These are phyloP conservation scores for Lysandra bellargus DNA, from an alignment of 2,888 invertebrate species.

Conservation along the genomic window DNA sequence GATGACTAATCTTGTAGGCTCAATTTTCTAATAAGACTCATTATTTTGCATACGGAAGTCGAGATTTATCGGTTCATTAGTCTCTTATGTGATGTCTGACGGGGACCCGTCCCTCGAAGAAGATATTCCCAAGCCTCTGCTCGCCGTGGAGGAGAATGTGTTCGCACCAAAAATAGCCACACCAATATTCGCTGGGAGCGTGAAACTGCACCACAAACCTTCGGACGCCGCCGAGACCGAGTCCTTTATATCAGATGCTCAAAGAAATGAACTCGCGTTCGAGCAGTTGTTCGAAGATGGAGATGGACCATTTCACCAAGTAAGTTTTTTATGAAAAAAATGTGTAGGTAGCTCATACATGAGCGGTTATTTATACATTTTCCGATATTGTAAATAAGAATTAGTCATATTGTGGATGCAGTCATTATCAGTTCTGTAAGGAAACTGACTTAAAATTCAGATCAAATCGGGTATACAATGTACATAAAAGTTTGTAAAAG, in stretches of 20 bases:
- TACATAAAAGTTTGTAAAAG: neutral
- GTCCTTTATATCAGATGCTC: conserved; percentile 66
- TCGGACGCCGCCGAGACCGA: conserved; percentile 67
- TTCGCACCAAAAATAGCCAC: conserved; percentile 73
- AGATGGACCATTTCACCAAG: conserved; percentile 63
- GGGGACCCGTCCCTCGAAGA: conserved; percentile 77
- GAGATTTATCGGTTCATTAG: neutral
- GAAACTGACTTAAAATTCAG: neutral
- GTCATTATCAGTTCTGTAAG: neutral
- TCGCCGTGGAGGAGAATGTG: conserved; percentile 70
- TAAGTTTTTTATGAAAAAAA: conserved; percentile 44
- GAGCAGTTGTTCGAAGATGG: conserved; percentile 69
- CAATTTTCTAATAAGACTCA: conserved; percentile 15
- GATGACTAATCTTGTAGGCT: conserved; percentile 43
- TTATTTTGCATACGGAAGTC: neutral
- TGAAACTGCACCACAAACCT: conserved; percentile 65
- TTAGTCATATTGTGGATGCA: neutral
- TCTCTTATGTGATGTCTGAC: conserved; percentile 72
- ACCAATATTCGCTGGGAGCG: conserved; percentile 66
- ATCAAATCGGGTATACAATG: neutral
- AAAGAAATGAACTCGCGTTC: conserved; percentile 72
- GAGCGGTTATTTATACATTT: neutral
- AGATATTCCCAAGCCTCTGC: conserved; percentile 68
- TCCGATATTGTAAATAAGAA: neutral
- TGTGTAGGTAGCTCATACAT: neutral